These are phyloP conservation scores for Homalodisca vitripennis DNA, from an alignment of 1,140 invertebrate genomes.

Conservation along the genomic window DNA sequence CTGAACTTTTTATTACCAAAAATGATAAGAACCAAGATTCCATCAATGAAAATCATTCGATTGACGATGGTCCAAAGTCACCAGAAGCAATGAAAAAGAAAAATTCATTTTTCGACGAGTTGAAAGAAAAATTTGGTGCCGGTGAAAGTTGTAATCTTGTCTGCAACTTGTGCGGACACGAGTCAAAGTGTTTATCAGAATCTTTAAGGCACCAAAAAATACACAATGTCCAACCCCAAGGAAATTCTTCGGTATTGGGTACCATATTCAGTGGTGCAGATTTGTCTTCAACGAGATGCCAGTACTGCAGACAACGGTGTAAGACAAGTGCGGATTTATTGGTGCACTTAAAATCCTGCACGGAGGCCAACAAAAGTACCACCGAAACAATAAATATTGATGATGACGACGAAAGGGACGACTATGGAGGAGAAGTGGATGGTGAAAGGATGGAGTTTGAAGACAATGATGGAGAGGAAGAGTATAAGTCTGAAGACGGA, in stretches of 20 bases:
- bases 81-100: slow-evolving; percentile 62
- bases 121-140: slow-evolving; percentile 68
- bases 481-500: slow-evolving; percentile 48
- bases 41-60: background rate
- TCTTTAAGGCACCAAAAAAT: slow-evolving; percentile 67
- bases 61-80: slow-evolving; percentile 35
- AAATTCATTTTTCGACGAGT: slow-evolving; percentile 76
- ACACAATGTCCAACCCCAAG: slow-evolving; percentile 48
- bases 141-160: slow-evolving; percentile 54
- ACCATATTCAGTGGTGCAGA: slow-evolving; percentile 45
- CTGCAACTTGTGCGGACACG: slow-evolving; percentile 72
- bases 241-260: slow-evolving; percentile 47
- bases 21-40: slow-evolving; percentile 5
- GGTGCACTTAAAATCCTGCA: slow-evolving; percentile 69
- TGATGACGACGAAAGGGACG: slow-evolving; percentile 35
- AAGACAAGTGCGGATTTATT: slow-evolving; percentile 76
- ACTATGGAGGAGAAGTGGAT: background rate
- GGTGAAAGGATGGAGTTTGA: slow-evolving; percentile 24
- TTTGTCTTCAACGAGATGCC: slow-evolving; percentile 67
- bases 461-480: slow-evolving; percentile 42
- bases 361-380: slow-evolving; percentile 50
- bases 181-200: slow-evolving; percentile 83
- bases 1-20: too few species aligned
- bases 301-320: slow-evolving; percentile 79
- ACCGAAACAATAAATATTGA: slow-evolving; percentile 36